Conservation (phyloP, 2,797 vertebrate species). For the Margarornis squamiger region DNA sequence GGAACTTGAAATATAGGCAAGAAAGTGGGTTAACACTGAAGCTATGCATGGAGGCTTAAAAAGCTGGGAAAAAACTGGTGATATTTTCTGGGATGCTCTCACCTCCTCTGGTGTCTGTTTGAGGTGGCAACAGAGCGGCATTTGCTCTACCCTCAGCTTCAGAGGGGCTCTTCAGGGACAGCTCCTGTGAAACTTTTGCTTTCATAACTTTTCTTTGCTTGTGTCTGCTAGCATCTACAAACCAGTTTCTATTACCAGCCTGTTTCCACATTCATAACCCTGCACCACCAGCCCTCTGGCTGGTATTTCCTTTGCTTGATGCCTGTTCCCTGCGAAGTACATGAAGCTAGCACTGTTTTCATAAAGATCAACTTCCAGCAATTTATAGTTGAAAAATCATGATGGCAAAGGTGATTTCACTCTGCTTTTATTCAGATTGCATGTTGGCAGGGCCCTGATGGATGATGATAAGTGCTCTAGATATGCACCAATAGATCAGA, state of each 20-base stretch:
- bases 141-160: not conserved
- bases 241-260: not conserved
- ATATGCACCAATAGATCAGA: not conserved
- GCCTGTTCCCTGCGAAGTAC: not conserved
- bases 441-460: not conserved
- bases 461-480: not conserved
- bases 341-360: not conserved
- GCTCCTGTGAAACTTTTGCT: not conserved
- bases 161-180: not conserved
- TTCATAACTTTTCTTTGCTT: not conserved
- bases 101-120: not conserved
- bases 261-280: not conserved
- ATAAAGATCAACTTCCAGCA: not conserved
- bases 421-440: not conserved
- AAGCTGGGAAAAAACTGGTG: not conserved
- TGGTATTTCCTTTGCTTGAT: not conserved
- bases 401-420: not conserved
- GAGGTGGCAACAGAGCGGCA: not conserved
- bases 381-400: not conserved
- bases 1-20: not conserved
- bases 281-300: not conserved
- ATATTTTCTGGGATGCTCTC: not conserved
- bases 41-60: not conserved
- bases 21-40: not conserved
- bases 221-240: not conserved